Percentiles rank a stretch among this genome's conserved stretches.
phyloP scores from a whole-genome alignment of 1,140 invertebrate genomes.

The Ips nitidus region DNA sequence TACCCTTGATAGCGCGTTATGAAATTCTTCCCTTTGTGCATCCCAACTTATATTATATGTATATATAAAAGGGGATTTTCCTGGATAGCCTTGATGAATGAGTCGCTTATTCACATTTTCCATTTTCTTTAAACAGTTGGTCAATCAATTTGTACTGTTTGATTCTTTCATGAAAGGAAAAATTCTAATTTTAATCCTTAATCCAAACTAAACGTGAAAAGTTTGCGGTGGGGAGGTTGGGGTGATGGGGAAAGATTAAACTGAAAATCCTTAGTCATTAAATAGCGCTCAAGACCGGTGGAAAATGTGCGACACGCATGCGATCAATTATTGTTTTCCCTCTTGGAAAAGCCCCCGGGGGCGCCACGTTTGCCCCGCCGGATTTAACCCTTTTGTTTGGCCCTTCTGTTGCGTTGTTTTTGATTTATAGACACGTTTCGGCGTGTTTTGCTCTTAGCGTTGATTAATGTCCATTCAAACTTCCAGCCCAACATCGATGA shows the following conservation, averaged over 20 bases:
- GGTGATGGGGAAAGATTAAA: constrained; percentile 16
- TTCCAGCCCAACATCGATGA: neutral
- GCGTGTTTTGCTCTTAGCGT: constrained; percentile 21
- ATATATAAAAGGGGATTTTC: too few relatives aligned
- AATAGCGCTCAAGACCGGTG: constrained; percentile 21
- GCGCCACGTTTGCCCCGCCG: constrained; percentile 15
- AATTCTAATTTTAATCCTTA: neutral
- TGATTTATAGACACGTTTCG: constrained; percentile 22
- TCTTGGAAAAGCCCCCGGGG: constrained; percentile 14
- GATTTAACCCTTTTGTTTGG: constrained; percentile 18
- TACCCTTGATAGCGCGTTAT: neutral
- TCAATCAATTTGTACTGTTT: too few relatives aligned
- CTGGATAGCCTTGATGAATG: too few relatives aligned
- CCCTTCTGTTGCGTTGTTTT: constrained; percentile 30
- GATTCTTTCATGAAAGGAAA: too few relatives aligned
- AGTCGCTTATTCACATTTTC: too few relatives aligned
- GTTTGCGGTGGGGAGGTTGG: too few relatives aligned
- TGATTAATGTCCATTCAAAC: constrained; percentile 20
- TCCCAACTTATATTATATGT: neutral
- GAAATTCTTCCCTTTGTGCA: constrained; percentile 4
- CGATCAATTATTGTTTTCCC: constrained; percentile 26
- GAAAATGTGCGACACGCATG: constrained; percentile 31
- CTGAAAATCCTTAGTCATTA: constrained; percentile 34
- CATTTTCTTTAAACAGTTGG: too few relatives aligned
- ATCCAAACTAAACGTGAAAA: neutral